A percentile compares a stretch with the other conserved stretches of the same genome.
Conservation (phyloP, 2,113 vertebrate species). For the Puntigrus tetrazona region DNA sequence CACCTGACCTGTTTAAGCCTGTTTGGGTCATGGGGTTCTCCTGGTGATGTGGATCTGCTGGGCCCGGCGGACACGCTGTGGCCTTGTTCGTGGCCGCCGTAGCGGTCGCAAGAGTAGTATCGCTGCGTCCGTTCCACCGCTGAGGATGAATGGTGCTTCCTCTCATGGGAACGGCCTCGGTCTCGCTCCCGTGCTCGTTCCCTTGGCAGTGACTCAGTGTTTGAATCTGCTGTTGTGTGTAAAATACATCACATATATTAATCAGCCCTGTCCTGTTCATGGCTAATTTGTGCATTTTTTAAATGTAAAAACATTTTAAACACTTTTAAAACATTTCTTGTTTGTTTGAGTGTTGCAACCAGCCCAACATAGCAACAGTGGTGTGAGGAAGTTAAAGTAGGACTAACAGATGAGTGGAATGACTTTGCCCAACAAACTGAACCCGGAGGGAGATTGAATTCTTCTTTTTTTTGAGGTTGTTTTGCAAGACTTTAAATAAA, state of each 20-base stretch:
- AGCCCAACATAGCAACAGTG: neutral
- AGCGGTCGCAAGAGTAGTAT: conserved; percentile 95
- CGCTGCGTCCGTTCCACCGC: conserved; percentile 86
- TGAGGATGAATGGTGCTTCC: conserved; percentile 87
- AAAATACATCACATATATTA: neutral
- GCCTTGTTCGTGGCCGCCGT: conserved; percentile 82
- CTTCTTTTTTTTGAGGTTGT: too few species aligned
- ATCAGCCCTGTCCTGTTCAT: neutral
- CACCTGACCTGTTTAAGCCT: conserved; percentile 82
- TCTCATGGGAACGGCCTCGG: conserved; percentile 89
- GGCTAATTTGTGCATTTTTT: neutral
- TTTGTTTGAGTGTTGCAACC: neutral
- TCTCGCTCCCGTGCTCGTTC: conserved; percentile 86
- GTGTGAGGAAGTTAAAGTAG: neutral
- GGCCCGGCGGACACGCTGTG: conserved; percentile 81
- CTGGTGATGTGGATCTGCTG: conserved; percentile 88
- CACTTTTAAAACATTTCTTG: neutral
- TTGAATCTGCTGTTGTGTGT: conserved; percentile 59
- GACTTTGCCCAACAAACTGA: neutral
- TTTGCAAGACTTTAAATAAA: too few species aligned
- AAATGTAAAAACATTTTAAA: neutral
- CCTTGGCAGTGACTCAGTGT: conserved; percentile 71
- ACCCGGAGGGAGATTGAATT: neutral
- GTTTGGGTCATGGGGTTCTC: conserved; percentile 76
- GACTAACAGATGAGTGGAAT: neutral